Evolutionary conservation across 2,797 vertebrate species (phyloP).

Genomic region (Xenentodon cancila): DNA sequence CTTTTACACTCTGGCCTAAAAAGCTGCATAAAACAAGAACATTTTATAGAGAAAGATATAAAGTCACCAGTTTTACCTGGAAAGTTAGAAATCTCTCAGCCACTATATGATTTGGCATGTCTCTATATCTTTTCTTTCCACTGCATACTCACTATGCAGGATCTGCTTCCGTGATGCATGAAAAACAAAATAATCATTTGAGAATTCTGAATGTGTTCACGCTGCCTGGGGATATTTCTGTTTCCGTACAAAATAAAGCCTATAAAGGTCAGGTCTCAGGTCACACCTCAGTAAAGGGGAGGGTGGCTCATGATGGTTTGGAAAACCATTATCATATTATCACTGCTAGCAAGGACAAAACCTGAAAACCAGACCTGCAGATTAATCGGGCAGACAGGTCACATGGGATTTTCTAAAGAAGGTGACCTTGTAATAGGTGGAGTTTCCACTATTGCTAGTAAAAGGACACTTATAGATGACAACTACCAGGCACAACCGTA

Average conservation of each 20-base stretch:
- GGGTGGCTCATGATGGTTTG: constrained; percentile 57
- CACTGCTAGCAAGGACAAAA: constrained; percentile 44
- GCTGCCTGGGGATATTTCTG: constrained; percentile 28
- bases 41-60: too few species aligned
- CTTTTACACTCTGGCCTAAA: too few species aligned
- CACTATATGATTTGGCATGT: too few species aligned
- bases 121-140: too few species aligned
- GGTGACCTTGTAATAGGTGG: constrained; percentile 75
- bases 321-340: constrained; percentile 50
- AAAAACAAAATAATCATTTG: constrained; percentile 25
- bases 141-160: background rate
- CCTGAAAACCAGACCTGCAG: constrained; percentile 66
- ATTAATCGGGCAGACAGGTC: constrained; percentile 61
- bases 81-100: too few species aligned
- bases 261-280: constrained; percentile 49
- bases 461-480: constrained; percentile 22
- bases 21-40: too few species aligned
- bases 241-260: background rate
- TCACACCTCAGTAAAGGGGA: constrained; percentile 25
- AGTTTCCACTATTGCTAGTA: constrained; percentile 65
- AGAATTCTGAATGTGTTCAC: constrained; percentile 22
- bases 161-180: constrained; percentile 3
- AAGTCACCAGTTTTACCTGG: too few species aligned
- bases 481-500: constrained; percentile 50
- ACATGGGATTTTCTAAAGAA: constrained; percentile 62